These are phyloP conservation scores for Carcinoscorpius rotundicauda DNA, from an alignment of 1,140 invertebrate species.

Conservation along the genomic window DNA sequence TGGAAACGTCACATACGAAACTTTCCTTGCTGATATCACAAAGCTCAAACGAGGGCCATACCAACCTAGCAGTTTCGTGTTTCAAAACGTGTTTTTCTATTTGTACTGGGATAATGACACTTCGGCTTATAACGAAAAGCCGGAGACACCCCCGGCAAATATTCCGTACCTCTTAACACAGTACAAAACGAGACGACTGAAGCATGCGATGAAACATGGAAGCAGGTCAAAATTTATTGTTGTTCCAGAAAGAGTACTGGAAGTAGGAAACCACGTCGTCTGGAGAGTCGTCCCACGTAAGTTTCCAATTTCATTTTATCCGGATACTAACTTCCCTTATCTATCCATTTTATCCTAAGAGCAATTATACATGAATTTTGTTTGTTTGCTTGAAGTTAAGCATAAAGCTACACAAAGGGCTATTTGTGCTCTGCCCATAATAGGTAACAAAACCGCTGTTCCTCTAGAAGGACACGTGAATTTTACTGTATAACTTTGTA, in stretches of 20 bases:
- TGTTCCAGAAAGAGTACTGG: conserved; percentile 61
- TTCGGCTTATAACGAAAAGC: conserved; percentile 7
- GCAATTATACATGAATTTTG: no score
- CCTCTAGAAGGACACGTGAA: no score
- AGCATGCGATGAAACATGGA: conserved; percentile 35
- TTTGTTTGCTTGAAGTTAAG: no score
- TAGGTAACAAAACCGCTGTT: no score
- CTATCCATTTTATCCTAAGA: no score
- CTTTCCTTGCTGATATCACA: neutral
- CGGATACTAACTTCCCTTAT: neutral
- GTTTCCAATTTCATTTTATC: neutral
- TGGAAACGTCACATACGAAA: conserved; percentile 10
- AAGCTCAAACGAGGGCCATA: neutral
- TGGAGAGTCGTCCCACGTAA: conserved; percentile 63
- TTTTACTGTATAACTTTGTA: no score
- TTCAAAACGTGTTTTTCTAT: conserved; percentile 88
- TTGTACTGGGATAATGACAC: conserved; percentile 44
- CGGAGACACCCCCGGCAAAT: conserved; percentile 11
- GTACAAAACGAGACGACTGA: conserved; percentile 16
- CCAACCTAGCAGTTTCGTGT: conserved; percentile 39
- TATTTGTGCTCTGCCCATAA: no score
- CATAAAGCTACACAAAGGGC: no score
- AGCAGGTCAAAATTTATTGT: conserved; percentile 85
- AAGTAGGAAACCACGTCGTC: conserved; percentile 43
- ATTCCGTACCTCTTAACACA: conserved; percentile 17